These are phyloP conservation scores for Stegophylla sp. DNA, from an alignment of 2,888 invertebrate genomes.

Conservation along the genomic window DNA sequence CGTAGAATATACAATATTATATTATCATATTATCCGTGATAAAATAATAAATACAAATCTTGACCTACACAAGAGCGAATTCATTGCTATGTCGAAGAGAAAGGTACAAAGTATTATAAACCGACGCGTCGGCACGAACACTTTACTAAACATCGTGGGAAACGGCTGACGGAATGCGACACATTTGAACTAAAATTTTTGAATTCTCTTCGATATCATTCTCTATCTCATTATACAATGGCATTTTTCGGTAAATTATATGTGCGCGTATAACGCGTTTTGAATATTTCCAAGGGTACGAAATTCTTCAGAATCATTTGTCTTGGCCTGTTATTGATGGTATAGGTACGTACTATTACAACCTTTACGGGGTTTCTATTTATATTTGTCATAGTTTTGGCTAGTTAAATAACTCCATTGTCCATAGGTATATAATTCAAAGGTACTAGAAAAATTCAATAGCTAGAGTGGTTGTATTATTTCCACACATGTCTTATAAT, in stretches of 20 bases:
- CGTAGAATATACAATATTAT: not conserved
- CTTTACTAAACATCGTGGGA: constrained; percentile 47
- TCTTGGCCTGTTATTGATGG: not conserved
- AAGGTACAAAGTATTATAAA: constrained; percentile 44
- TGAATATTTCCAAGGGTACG: constrained; percentile 28
- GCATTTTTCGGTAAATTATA: constrained; percentile 42
- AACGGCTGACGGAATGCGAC: constrained; percentile 38
- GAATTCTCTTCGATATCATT: constrained; percentile 28
- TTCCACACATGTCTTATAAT: no score
- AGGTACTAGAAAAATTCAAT: no score
- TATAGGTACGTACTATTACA: no score
- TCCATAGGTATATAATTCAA: no score
- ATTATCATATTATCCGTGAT: constrained; percentile 27
- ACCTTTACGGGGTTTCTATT: no score
- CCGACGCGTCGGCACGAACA: constrained; percentile 22
- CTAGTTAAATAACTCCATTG: no score
- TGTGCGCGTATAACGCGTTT: not conserved
- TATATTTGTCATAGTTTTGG: no score
- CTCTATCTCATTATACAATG: constrained; percentile 24
- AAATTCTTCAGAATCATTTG: constrained; percentile 19
- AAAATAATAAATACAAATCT: constrained; percentile 38
- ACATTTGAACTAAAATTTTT: constrained; percentile 40
- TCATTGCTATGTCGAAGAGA: constrained; percentile 42
- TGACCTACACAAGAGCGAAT: constrained; percentile 50
- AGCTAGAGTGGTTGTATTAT: no score